Percentiles rank a stretch among this genome's conserved stretches.
Conservation (phyloP, 2,797 vertebrate genomes). For the Limosa lapponica region DNA sequence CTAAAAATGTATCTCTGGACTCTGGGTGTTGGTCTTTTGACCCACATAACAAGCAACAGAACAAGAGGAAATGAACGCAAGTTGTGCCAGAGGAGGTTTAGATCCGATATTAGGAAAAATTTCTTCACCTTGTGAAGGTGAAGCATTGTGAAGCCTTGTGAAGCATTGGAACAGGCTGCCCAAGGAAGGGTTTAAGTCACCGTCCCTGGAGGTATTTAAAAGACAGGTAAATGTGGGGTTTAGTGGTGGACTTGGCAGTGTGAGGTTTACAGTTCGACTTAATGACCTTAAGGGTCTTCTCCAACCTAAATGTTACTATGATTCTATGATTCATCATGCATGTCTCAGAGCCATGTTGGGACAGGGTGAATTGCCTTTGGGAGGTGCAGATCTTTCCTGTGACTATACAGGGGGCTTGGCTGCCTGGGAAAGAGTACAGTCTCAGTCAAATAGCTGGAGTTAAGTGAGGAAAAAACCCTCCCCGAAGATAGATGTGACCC, state of each 20-base stretch:
- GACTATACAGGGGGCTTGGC: not conserved
- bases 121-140: rapidly evolving
- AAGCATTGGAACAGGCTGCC: not conserved
- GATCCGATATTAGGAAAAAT: not conserved
- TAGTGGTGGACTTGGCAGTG: not conserved
- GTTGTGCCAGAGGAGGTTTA: not conserved
- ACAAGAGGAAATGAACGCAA: not conserved
- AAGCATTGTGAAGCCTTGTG: rapidly evolving
- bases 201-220: not conserved
- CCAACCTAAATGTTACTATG: not conserved
- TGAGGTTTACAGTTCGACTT: not conserved
- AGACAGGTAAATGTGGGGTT: rapidly evolving
- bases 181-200: not conserved
- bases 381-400: not conserved
- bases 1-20: not conserved
- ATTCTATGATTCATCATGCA: not conserved
- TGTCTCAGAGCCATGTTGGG: not conserved
- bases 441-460: not conserved
- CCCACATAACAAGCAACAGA: rapidly evolving
- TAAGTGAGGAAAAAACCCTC: not conserved
- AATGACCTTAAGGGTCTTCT: not conserved
- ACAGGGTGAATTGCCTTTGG: not conserved
- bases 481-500: not conserved
- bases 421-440: not conserved
- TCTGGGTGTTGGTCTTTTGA: not conserved